Conservation (phyloP, 2,888 invertebrate genomes). For the Halictus ligatus region DNA sequence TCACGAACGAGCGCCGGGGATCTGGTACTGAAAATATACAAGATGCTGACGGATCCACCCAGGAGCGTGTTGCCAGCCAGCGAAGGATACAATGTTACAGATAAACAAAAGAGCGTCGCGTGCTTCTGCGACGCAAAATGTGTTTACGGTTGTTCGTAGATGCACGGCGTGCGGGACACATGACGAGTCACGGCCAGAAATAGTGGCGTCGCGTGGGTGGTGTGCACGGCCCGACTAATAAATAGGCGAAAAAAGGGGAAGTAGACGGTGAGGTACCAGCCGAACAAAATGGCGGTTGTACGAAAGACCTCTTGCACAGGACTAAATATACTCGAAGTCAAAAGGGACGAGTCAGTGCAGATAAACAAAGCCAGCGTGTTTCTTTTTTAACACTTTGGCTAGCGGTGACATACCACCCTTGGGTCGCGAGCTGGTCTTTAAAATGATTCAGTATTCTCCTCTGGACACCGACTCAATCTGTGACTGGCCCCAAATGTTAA, state of each 20-base stretch:
- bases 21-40: background rate
- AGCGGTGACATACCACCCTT: background rate
- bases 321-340: background rate
- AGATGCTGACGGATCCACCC: background rate
- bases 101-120: conserved; percentile 63
- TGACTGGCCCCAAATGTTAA: background rate
- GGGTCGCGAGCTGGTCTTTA: background rate
- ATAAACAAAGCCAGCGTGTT: background rate
- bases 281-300: conserved; percentile 56
- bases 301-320: conserved; percentile 28
- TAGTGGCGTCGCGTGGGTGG: conserved; percentile 82
- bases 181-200: conserved; percentile 79
- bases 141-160: conserved; percentile 62
- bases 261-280: conserved; percentile 58
- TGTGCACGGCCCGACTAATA: conserved; percentile 73
- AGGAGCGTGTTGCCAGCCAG: background rate
- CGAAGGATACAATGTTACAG: background rate
- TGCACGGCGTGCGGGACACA: conserved; percentile 65
- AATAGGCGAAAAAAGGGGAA: conserved; percentile 65
- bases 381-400: background rate
- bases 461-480: background rate
- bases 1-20: background rate
- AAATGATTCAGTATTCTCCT: background rate
- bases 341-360: background rate
- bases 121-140: conserved; percentile 58